Evolutionary conservation across 2,113 vertebrate genomes (phyloP).

Genomic region (Hypanus sabinus): DNA sequence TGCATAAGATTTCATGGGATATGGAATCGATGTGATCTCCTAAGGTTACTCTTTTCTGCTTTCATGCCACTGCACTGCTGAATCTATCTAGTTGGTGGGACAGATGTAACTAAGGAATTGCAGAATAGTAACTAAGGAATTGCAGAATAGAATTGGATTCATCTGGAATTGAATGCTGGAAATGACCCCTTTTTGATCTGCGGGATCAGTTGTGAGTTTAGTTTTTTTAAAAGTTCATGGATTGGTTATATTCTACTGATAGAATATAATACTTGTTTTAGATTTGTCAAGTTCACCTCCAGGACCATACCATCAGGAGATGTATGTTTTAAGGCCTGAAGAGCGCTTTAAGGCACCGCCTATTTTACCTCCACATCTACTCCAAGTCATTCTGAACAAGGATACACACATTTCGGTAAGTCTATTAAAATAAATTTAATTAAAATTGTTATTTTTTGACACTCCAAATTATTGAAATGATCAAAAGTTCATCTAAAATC

Average conservation of each 20-base stretch:
- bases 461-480: neutral
- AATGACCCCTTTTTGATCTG: neutral
- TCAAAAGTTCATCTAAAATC: neutral
- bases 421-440: conserved; percentile 39
- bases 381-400: conserved; percentile 97
- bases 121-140: neutral
- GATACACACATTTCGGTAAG: conserved; percentile 95
- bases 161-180: neutral
- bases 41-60: too few species aligned
- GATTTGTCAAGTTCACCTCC: conserved; percentile 93
- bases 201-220: neutral
- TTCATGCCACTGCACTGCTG: too few species aligned
- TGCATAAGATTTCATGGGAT: too few species aligned
- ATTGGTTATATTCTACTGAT: neutral
- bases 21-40: too few species aligned
- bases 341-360: conserved; percentile 91
- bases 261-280: conserved; percentile 46
- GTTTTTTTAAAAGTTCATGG: neutral
- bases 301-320: conserved; percentile 83
- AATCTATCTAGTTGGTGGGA: neutral
- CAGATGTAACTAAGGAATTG: neutral
- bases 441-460: conserved; percentile 7
- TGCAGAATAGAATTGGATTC: neutral
- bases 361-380: conserved; percentile 92
- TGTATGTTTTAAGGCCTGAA: conserved; percentile 80